These are phyloP conservation scores for Crocodylus rhombifer DNA, from an alignment of 2,797 vertebrate genomes.

Conservation along the genomic window DNA sequence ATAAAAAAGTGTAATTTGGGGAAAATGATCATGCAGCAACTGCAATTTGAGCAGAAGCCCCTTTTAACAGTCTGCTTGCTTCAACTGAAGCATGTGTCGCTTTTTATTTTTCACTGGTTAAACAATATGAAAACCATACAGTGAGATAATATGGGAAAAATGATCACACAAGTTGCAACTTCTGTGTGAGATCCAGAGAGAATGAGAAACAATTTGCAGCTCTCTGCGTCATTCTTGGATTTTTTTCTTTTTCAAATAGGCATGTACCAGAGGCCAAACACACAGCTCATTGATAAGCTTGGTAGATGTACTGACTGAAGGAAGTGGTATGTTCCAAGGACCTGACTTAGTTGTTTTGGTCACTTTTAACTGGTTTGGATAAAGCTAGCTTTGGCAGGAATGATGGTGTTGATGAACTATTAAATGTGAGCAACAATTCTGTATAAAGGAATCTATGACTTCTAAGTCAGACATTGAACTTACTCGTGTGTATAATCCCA, in stretches of 20 bases:
- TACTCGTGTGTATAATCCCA: fast-evolving
- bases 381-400: neutral
- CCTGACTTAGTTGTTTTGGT: neutral
- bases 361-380: neutral
- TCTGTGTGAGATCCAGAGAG: neutral
- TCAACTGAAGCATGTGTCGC: neutral
- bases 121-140: neutral
- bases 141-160: neutral
- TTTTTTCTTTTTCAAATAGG: neutral
- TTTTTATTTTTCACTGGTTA: slow-evolving; percentile 2
- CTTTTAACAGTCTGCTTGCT: neutral
- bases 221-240: neutral
- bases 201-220: neutral
- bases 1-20: neutral
- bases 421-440: neutral
- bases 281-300: fast-evolving
- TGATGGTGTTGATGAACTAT: fast-evolving
- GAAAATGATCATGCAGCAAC: fast-evolving
- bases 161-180: neutral
- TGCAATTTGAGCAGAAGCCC: neutral
- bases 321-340: neutral
- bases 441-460: fast-evolving
- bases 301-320: fast-evolving
- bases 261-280: fast-evolving
- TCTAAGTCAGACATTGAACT: fast-evolving